Percentiles rank a stretch among this genome's conserved stretches.
Conservation (phyloP, 2,113 vertebrate species). For the Lasiurus borealis region DNA sequence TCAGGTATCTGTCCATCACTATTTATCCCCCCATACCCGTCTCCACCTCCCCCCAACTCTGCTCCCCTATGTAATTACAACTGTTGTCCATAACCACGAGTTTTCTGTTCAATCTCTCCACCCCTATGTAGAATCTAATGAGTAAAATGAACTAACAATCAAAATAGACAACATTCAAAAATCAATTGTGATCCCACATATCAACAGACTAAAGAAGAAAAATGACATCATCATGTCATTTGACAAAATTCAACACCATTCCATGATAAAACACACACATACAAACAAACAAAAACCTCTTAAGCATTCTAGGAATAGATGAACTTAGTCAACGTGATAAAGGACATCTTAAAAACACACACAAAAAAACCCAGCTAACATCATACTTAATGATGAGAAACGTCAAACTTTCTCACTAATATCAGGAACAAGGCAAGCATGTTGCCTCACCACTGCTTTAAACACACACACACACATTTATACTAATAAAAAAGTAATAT, state of each 20-base stretch:
- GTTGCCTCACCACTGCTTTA: not conserved
- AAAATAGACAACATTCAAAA: too few species aligned
- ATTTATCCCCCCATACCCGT: too few species aligned
- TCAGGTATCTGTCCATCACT: too few species aligned
- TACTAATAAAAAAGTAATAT: too few species aligned
- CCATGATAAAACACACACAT: not conserved
- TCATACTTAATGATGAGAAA: not conserved
- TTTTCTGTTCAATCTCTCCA: too few species aligned
- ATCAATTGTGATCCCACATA: not conserved
- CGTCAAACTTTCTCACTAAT: not conserved
- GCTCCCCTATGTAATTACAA: too few species aligned
- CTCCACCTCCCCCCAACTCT: too few species aligned
- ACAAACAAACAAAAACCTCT: not conserved
- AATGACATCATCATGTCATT: not conserved
- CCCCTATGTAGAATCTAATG: too few species aligned
- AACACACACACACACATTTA: too few species aligned
- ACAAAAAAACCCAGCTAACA: not conserved
- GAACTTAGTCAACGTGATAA: not conserved
- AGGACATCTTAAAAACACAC: not conserved
- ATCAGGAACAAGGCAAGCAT: not conserved
- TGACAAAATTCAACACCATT: not conserved
- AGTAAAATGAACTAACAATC: too few species aligned
- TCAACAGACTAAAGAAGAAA: not conserved
- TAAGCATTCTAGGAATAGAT: not conserved
- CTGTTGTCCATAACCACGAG: too few species aligned